phyloP scores from a whole-genome alignment of 2,797 vertebrate species.

The Periophthalmus magnuspinnatus region DNA sequence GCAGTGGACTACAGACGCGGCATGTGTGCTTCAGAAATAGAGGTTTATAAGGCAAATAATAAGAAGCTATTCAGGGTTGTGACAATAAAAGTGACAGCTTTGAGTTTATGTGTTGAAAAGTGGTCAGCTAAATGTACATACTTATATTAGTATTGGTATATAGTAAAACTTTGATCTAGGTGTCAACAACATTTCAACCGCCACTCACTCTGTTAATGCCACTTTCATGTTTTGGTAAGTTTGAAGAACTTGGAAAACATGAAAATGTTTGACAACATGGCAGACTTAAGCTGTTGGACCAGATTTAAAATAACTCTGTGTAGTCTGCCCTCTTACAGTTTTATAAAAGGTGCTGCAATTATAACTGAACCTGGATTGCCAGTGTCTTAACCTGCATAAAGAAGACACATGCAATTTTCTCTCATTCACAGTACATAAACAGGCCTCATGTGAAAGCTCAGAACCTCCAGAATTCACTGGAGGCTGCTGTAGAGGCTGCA shows the following conservation, averaged over 20 bases:
- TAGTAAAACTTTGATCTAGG: neutral
- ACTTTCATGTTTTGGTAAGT: neutral
- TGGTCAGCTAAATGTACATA: neutral
- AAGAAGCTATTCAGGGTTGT: constrained; percentile 6
- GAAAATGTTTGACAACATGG: neutral
- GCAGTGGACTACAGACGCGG: neutral
- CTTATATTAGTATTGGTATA: neutral
- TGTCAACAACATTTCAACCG: neutral
- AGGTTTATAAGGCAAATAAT: neutral
- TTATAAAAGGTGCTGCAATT: too few relatives aligned
- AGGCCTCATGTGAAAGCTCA: too few relatives aligned
- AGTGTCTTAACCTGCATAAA: too few relatives aligned
- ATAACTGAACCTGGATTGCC: too few relatives aligned
- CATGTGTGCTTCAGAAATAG: neutral
- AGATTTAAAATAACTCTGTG: too few relatives aligned
- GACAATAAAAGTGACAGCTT: constrained; percentile 6
- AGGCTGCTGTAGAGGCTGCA: too few relatives aligned
- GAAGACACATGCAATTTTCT: too few relatives aligned
- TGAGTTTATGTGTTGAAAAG: neutral
- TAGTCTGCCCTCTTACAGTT: too few relatives aligned
- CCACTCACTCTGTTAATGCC: neutral
- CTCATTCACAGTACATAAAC: too few relatives aligned
- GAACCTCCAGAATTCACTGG: too few relatives aligned
- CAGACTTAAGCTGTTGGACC: neutral
- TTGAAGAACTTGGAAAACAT: neutral